A percentile compares a stretch with the other conserved stretches of the same genome.
Conservation (phyloP, 2,797 vertebrate species). For the Chloroceryle inda region DNA sequence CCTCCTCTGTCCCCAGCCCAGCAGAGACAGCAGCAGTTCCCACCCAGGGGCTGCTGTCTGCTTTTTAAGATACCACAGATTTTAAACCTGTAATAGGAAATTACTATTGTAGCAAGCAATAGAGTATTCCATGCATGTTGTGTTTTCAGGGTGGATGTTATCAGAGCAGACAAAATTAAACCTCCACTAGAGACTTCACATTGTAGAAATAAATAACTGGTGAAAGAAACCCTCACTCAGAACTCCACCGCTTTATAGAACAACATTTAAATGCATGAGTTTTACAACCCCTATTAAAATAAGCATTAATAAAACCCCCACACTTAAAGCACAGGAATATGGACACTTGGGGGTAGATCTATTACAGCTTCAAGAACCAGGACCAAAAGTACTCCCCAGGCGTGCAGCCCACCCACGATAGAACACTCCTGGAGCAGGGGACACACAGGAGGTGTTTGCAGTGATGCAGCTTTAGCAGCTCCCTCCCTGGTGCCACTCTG, state of each 20-base stretch:
- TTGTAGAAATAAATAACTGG: background rate
- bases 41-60: background rate
- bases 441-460: rapidly evolving
- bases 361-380: background rate
- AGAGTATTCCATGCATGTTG: background rate
- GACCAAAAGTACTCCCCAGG: background rate
- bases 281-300: slow-evolving; percentile 33
- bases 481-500: rapidly evolving
- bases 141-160: background rate
- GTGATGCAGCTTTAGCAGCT: too few relatives aligned
- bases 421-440: rapidly evolving
- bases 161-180: background rate
- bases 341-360: background rate
- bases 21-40: rapidly evolving
- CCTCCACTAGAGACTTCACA: background rate
- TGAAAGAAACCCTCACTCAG: background rate
- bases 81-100: background rate
- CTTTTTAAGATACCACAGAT: background rate
- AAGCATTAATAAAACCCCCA: background rate
- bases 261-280: background rate
- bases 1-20: background rate
- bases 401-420: rapidly evolving
- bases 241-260: background rate
- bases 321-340: background rate
- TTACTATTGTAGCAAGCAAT: background rate